Percentiles rank a stretch among this genome's conserved stretches.
Evolutionary conservation across 1,140 invertebrate genomes (phyloP).

Genomic region (Zaprionus ornatus): DNA sequence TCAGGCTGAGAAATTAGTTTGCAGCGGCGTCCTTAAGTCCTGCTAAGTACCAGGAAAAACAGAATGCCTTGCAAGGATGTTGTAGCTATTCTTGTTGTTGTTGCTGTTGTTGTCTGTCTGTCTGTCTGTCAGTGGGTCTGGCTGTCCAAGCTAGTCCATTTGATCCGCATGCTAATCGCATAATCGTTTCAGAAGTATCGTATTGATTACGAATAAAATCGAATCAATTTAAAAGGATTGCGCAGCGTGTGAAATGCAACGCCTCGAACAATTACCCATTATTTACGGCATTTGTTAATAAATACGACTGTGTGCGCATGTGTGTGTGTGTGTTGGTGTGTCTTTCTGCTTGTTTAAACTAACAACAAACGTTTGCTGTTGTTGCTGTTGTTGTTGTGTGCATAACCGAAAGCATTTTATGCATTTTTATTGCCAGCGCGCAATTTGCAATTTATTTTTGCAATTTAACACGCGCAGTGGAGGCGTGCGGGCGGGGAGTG

Average conservation of each 20-base stretch:
- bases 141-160: not conserved
- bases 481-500: slow-evolving; percentile 8
- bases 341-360: slow-evolving; percentile 70
- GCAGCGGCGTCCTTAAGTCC: not conserved
- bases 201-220: slow-evolving; percentile 7
- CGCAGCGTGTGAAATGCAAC: slow-evolving; percentile 57
- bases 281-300: slow-evolving; percentile 26
- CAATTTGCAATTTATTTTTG: slow-evolving; percentile 80
- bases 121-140: too few relatives aligned
- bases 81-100: not conserved
- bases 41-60: not conserved
- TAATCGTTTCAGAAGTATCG: slow-evolving; percentile 7
- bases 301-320: not conserved
- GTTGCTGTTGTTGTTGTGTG: slow-evolving; percentile 1
- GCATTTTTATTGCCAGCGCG: slow-evolving; percentile 74
- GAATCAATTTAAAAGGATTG: slow-evolving; percentile 17
- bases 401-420: slow-evolving; percentile 77
- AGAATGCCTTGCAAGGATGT: not conserved
- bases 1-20: slow-evolving; percentile 15
- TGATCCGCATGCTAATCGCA: not conserved
- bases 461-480: slow-evolving; percentile 75
- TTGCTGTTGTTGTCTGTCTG: too few relatives aligned
- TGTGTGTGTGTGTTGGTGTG: not conserved
- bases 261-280: slow-evolving; percentile 61
- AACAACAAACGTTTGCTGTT: slow-evolving; percentile 48